phyloP scores from a whole-genome alignment of 2,888 invertebrate species.

The Epiblema foenella region DNA sequence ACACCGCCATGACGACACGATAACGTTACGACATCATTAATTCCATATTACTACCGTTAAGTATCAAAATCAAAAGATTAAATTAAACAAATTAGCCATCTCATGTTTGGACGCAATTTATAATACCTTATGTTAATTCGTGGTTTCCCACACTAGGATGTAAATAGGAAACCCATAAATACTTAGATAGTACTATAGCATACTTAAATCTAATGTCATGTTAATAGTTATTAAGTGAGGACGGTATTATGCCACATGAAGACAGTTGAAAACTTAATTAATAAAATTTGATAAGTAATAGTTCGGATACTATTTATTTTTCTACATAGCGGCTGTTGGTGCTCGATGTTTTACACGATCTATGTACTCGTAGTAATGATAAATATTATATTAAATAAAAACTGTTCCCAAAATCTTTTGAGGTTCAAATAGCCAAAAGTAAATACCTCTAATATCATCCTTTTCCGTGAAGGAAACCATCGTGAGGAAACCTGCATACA shows the following conservation, averaged over 20 bases:
- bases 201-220: slow-evolving; percentile 58
- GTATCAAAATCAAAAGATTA: slow-evolving; percentile 13
- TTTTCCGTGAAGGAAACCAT: too few relatives aligned
- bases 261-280: slow-evolving; percentile 25
- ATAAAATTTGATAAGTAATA: too few relatives aligned
- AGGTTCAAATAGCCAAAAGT: too few relatives aligned
- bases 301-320: too few relatives aligned
- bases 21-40: slow-evolving; percentile 2
- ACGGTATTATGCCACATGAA: slow-evolving; percentile 50
- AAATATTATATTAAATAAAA: too few relatives aligned
- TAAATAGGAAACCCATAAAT: slow-evolving; percentile 40
- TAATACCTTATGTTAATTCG: slow-evolving; percentile 60
- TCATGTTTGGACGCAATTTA: slow-evolving; percentile 26
- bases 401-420: too few relatives aligned
- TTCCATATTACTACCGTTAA: slow-evolving; percentile 11
- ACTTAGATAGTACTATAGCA: slow-evolving; percentile 39
- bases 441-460: too few relatives aligned
- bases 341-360: too few relatives aligned
- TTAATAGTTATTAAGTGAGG: slow-evolving; percentile 63
- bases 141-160: slow-evolving; percentile 33
- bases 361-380: too few relatives aligned
- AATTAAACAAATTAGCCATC: slow-evolving; percentile 33
- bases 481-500: too few relatives aligned
- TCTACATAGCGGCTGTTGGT: too few relatives aligned
- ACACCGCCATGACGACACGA: neutral